These are phyloP conservation scores for Barypeithes pellucidus DNA, from an alignment of 2,888 invertebrate species.

Conservation along the genomic window DNA sequence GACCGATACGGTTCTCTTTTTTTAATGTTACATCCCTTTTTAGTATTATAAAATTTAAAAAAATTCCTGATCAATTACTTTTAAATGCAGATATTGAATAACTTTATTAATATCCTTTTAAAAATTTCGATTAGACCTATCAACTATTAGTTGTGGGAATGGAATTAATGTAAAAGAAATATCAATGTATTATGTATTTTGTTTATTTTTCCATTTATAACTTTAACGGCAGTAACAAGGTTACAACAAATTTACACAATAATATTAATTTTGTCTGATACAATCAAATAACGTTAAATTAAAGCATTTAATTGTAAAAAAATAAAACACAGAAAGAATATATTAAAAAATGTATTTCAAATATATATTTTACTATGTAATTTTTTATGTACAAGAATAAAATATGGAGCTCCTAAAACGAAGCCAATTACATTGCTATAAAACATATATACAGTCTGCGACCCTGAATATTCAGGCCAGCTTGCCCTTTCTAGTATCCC, in stretches of 20 bases:
- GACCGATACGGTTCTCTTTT: no score
- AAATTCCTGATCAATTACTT: no score
- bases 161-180: not conserved
- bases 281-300: slow-evolving; percentile 39
- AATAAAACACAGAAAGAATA: slow-evolving; percentile 48
- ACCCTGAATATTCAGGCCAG: slow-evolving; percentile 56
- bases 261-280: slow-evolving; percentile 37
- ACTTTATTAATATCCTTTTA: no score
- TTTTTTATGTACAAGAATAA: slow-evolving; percentile 67
- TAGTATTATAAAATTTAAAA: no score
- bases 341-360: slow-evolving; percentile 67
- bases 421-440: slow-evolving; percentile 58
- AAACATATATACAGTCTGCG: slow-evolving; percentile 57
- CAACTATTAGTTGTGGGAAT: not conserved
- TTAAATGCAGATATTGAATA: no score
- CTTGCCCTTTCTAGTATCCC: slow-evolving; percentile 33
- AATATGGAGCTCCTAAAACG: slow-evolving; percentile 67
- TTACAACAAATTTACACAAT: slow-evolving; percentile 46
- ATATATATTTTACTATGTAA: slow-evolving; percentile 64
- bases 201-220: slow-evolving; percentile 32
- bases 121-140: no score
- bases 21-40: no score
- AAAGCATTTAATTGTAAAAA: slow-evolving; percentile 25
- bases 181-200: slow-evolving; percentile 20
- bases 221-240: slow-evolving; percentile 46